phyloP scores from a whole-genome alignment of 2,113 vertebrate species.

The Poeciliopsis occidentalis region DNA sequence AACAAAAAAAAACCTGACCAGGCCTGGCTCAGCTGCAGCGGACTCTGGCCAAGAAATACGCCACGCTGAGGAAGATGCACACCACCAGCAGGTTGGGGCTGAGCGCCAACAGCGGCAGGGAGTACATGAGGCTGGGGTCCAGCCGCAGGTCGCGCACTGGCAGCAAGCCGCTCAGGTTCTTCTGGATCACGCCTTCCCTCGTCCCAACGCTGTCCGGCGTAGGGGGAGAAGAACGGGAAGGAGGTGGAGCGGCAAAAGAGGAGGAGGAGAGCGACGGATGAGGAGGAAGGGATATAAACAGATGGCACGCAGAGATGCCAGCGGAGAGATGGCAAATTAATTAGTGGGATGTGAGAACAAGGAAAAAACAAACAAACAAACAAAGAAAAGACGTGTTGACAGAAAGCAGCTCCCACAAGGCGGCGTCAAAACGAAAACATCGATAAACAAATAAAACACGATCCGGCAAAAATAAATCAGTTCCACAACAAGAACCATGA shows the following conservation, averaged over 20 bases:
- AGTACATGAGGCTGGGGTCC: conserved; percentile 98
- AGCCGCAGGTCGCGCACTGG: conserved; percentile 95
- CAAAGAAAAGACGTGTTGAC: background rate
- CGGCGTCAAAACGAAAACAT: conserved; percentile 15
- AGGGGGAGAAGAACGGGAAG: background rate
- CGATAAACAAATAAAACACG: conserved; percentile 24
- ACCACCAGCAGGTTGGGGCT: conserved; percentile 98
- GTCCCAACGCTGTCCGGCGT: conserved; percentile 93
- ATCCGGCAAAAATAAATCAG: conserved; percentile 61
- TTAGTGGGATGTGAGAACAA: conserved; percentile 6
- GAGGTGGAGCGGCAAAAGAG: conserved; percentile 22
- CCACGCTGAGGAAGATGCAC: conserved; percentile 97
- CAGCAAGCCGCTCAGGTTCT: conserved; percentile 98
- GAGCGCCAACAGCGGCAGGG: conserved; percentile 94
- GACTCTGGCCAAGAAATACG: conserved; percentile 93
- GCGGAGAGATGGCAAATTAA: conserved; percentile 44
- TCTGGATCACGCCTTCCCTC: conserved; percentile 98
- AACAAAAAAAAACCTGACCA: background rate
- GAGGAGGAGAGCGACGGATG: conserved; percentile 9
- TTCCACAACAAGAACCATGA: conserved; percentile 57
- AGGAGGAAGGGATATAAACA: conserved; percentile 26
- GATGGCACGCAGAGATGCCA: conserved; percentile 32
- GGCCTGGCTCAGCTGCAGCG: conserved; percentile 89
- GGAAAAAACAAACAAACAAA: background rate
- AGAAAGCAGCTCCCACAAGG: background rate